Conservation (phyloP, 2,113 vertebrate genomes). For the Vulpes lagopus region DNA sequence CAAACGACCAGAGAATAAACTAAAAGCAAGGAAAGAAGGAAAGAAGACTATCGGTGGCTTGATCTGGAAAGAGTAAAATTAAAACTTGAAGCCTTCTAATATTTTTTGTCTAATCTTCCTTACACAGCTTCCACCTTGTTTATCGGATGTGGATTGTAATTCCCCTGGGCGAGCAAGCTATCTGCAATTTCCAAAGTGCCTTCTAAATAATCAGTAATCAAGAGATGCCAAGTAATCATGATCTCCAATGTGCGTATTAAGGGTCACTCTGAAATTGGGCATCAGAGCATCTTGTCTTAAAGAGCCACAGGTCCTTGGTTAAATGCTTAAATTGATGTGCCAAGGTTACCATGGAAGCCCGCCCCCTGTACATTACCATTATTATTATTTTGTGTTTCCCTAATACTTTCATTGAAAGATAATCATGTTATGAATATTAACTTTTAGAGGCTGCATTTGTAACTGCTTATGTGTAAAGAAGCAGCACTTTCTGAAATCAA, state of each 20-base stretch:
- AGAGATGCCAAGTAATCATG: neutral
- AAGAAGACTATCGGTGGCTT: neutral
- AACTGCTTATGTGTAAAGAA: constrained; percentile 79
- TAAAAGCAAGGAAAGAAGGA: neutral
- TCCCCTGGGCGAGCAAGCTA: neutral
- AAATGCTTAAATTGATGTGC: accelerated
- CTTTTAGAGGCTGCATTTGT: constrained; percentile 66
- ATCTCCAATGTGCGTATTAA: accelerated
- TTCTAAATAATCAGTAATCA: constrained; percentile 61
- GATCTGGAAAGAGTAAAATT: neutral
- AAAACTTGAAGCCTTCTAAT: accelerated
- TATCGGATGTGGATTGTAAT: neutral
- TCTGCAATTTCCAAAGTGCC: constrained; percentile 53
- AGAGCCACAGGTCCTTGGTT: neutral
- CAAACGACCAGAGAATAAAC: neutral
- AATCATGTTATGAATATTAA: constrained; percentile 81
- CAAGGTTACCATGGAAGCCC: neutral
- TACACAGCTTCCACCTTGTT: neutral
- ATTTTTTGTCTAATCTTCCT: neutral
- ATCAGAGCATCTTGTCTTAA: neutral
- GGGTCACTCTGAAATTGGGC: neutral
- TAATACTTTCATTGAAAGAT: constrained; percentile 77
- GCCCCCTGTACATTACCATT: neutral
- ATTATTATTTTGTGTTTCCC: constrained; percentile 68
- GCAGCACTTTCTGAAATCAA: constrained; percentile 71